phyloP scores from a whole-genome alignment of 2,888 invertebrate species.

The Atherix ibis region DNA sequence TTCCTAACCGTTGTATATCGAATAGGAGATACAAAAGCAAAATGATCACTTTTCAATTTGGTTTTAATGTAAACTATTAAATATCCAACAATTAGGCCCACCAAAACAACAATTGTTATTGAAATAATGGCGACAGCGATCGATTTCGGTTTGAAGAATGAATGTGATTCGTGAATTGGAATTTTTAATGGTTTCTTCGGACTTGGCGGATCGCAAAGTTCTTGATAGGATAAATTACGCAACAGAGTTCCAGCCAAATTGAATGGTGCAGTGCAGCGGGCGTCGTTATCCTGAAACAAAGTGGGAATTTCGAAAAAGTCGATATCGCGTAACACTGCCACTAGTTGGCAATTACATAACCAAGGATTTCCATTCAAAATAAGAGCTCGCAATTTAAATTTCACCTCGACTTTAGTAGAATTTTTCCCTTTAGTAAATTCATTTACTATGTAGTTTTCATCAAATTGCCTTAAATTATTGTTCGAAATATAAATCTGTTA shows the following conservation, averaged over 20 bases:
- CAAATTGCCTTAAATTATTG: conserved; percentile 38
- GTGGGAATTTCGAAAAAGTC: conserved; percentile 6
- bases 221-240: conserved; percentile 18
- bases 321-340: conserved; percentile 22
- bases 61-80: conserved; percentile 11
- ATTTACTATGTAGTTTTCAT: conserved; percentile 7
- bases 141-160: conserved; percentile 12
- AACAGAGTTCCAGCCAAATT: conserved; percentile 22
- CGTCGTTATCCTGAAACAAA: conserved; percentile 9
- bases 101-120: conserved; percentile 11
- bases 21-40: conserved; percentile 11
- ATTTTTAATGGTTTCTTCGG: conserved; percentile 5
- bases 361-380: conserved; percentile 47
- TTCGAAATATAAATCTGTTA: conserved; percentile 45
- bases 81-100: conserved; percentile 15
- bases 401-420: conserved; percentile 20
- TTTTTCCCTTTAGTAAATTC: conserved; percentile 7
- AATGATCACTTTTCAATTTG: conserved; percentile 9
- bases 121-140: conserved; percentile 13
- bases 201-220: conserved; percentile 7
- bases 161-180: conserved; percentile 8
- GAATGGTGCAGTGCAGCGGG: conserved; percentile 27
- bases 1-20: conserved; percentile 14
- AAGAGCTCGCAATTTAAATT: conserved; percentile 38
- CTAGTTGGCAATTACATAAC: conserved; percentile 42